These are phyloP conservation scores for Lepidurus apus DNA, from an alignment of 1,140 invertebrate species.

Conservation along the genomic window DNA sequence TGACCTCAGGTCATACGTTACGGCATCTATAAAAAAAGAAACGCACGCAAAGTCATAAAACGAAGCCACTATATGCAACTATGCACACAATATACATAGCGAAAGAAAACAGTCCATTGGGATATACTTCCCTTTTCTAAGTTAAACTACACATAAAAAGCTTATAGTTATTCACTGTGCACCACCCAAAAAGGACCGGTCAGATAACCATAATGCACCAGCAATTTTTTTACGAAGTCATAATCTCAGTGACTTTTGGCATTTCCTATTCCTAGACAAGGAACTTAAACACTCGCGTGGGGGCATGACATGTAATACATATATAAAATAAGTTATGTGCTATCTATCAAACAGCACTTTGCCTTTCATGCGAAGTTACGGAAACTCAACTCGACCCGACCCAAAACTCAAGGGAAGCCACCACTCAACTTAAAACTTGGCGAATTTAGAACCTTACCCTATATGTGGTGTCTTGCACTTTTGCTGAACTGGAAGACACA, in stretches of 20 bases:
- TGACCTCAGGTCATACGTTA: conserved; percentile 8
- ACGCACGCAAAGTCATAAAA: conserved; percentile 1
- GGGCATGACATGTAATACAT: not conserved
- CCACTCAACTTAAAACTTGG: not conserved
- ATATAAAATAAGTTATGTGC: not conserved
- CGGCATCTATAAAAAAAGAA: conserved; percentile 1
- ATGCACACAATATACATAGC: not conserved
- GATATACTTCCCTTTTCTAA: not conserved
- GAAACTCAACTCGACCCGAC: not conserved
- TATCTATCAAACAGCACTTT: not conserved
- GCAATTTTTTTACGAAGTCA: conserved; percentile 11
- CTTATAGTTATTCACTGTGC: not conserved
- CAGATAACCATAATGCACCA: conserved; percentile 6
- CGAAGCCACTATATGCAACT: not conserved
- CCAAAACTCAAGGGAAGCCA: not conserved
- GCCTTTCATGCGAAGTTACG: no score
- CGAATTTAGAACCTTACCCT: no score
- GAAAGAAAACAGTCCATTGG: not conserved
- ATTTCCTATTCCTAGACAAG: not conserved
- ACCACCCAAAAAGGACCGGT: not conserved
- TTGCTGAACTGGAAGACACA: no score
- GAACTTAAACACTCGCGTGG: not conserved
- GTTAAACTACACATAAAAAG: not conserved
- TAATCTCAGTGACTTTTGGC: not conserved
- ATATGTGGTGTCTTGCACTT: no score